Evolutionary conservation across 2,888 invertebrate species (phyloP), one percentile per base, ranked within the genome.

Genomic region (Acleris sparsana): DNA sequence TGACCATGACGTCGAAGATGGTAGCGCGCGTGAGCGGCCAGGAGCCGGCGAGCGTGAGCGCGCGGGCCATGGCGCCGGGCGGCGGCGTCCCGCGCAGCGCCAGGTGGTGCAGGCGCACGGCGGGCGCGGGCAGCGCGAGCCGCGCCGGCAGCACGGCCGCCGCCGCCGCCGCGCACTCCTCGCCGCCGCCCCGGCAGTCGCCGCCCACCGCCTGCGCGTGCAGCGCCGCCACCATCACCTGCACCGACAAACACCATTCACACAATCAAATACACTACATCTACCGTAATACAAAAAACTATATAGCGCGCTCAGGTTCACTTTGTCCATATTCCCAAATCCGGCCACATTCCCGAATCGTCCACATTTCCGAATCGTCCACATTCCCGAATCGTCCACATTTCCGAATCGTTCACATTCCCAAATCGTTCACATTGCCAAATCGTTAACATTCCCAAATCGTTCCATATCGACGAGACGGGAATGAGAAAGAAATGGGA

Each of bases 1-100:
- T 93, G 81, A 97, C 97, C 95, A 97, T 97, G 51, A 99, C 98
- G 85, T 98, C 98, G 84, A 97, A 99, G 79, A 99, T 97, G 56
- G 98, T 98, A 17, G 98, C 98, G 72, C 97, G 95, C 71, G 98
- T 97, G 62, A 99, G 93, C 39, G 98, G 98, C 98, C 98, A 99
- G 71, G 97, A 97, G 83, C 97, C 96, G 70, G 99, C 97, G 22
- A 99, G 94, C 82, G 98, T 98, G 61, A 99, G 94, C 83, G 99
- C 98, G 9, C 98, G 96, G 83, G 98, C 97, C 89, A 98, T 97
- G 22, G 98, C 97, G 82, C 97, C 96, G 9, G 96, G 94, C 0
- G 97, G 94, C 51, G 96, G 95, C 94, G 98, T 97, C 69, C 98
- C 97, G 62, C 96, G 94, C 73, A 98, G 93, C 48, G 97, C 96